Evolutionary conservation across 2,888 invertebrate genomes (phyloP).

Genomic region (Cancer borealis): DNA sequence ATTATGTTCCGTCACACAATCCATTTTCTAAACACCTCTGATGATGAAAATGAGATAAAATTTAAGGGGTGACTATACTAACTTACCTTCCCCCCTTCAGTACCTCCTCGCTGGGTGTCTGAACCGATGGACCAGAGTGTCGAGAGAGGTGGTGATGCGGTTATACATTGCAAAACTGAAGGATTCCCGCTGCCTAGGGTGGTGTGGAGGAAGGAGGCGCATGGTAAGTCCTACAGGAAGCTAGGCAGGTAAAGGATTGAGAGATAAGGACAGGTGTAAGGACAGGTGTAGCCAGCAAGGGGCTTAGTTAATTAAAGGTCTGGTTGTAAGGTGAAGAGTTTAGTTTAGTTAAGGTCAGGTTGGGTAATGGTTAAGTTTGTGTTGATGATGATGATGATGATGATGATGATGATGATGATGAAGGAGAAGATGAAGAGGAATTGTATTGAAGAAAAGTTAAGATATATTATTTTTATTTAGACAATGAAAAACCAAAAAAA

Average conservation of each 20-base stretch:
- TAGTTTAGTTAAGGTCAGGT: too few relatives aligned
- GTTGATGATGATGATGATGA: too few relatives aligned
- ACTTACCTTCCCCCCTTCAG: constrained; percentile 31
- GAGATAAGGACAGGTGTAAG: too few relatives aligned
- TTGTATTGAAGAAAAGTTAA: neutral
- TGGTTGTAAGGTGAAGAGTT: too few relatives aligned
- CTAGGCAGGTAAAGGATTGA: too few relatives aligned
- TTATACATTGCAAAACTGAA: constrained; percentile 70
- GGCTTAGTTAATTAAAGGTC: too few relatives aligned
- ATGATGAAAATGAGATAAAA: neutral
- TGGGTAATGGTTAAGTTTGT: too few relatives aligned
- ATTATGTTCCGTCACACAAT: neutral
- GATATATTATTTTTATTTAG: too few relatives aligned
- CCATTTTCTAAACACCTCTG: neutral
- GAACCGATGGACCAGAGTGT: constrained; percentile 70
- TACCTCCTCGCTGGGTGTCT: constrained; percentile 72
- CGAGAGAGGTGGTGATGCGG: constrained; percentile 55
- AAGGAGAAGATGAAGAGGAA: neutral
- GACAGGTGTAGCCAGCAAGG: too few relatives aligned
- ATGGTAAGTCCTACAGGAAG: constrained; percentile 43
- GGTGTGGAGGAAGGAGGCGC: constrained; percentile 71
- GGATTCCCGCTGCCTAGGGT: constrained; percentile 72
- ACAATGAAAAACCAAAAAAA: neutral
- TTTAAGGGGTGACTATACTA: too few relatives aligned
- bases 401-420: neutral